These are phyloP conservation scores for Callyntrura guangdongensis DNA, from an alignment of 2,888 invertebrate species.

Conservation along the genomic window DNA sequence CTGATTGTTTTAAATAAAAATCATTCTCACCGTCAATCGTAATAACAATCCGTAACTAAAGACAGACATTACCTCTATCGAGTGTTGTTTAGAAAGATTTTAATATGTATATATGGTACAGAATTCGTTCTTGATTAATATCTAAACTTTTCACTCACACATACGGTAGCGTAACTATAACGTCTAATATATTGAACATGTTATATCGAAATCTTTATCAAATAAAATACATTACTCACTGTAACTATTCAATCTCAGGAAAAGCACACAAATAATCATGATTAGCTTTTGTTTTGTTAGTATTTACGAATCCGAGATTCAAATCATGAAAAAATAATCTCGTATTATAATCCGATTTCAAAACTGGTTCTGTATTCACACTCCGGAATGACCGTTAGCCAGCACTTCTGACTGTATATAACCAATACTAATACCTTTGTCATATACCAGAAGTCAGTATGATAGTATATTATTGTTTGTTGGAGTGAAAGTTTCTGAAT, in stretches of 20 bases:
- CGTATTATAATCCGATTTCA: constrained; percentile 26
- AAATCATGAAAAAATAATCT: constrained; percentile 50
- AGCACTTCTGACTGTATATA: constrained; percentile 4
- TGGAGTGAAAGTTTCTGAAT: background rate
- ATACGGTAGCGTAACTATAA: too few relatives aligned
- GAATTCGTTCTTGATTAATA: constrained; percentile 23
- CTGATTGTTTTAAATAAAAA: constrained; percentile 11
- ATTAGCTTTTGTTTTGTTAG: constrained; percentile 6
- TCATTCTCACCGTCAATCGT: background rate
- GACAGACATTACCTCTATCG: background rate
- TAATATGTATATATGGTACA: background rate
- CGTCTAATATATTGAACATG: background rate
- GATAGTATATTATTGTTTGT: constrained; percentile 5
- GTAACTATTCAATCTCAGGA: constrained; percentile 38
- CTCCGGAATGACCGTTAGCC: constrained; percentile 8
- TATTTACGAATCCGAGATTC: constrained; percentile 7
- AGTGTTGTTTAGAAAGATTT: background rate
- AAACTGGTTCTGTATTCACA: constrained; percentile 12
- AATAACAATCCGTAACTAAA: background rate
- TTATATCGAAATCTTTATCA: constrained; percentile 11
- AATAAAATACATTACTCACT: background rate
- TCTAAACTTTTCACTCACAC: background rate
- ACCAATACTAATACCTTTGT: constrained; percentile 11
- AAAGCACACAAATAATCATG: constrained; percentile 57
- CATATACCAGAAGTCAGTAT: constrained; percentile 10